These are phyloP conservation scores for Arbacia lixula DNA, from an alignment of 53 echinoderm and acorn worm genomes.

Conservation along the genomic window DNA sequence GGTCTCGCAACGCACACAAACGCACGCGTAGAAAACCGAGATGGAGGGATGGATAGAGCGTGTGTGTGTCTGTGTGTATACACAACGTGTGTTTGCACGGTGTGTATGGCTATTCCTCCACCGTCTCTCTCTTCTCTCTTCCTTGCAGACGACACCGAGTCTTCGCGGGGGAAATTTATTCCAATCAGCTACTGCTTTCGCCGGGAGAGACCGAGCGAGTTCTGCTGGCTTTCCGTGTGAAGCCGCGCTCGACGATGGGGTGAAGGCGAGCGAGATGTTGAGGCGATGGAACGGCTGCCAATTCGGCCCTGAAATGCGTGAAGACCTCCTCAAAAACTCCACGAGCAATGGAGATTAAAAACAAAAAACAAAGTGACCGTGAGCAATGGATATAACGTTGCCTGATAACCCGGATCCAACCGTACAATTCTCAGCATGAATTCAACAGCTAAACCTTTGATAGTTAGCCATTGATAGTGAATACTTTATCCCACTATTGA, in stretches of 20 bases:
- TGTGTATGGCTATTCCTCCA: not conserved
- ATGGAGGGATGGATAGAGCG: too few species aligned
- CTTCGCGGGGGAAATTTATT: slow-evolving; percentile 40
- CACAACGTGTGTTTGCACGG: not conserved
- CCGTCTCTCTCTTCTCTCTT: not conserved
- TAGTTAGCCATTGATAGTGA: too few species aligned
- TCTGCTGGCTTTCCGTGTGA: not conserved
- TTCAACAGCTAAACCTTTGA: too few species aligned
- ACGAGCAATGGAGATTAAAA: not conserved
- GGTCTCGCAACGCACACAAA: not conserved
- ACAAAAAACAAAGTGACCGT: too few species aligned
- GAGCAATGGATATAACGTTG: too few species aligned
- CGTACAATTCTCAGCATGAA: too few species aligned
- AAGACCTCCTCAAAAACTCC: not conserved
- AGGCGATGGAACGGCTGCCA: slow-evolving; percentile 17
- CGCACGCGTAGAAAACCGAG: too few species aligned
- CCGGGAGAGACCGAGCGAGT: too few species aligned
- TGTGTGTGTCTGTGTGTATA: slow-evolving; percentile 33
- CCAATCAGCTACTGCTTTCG: slow-evolving; percentile 4
- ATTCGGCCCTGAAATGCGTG: slow-evolving; percentile 22
- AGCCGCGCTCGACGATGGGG: slow-evolving; percentile 17
- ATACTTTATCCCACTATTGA: too few species aligned
- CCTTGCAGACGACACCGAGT: not conserved
- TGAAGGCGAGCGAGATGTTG: slow-evolving; percentile 32
- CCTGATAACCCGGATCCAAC: too few species aligned